A percentile compares a stretch with the other conserved stretches of the same genome.
Conservation (phyloP, 1,140 invertebrate genomes). For the Tetragnatha versicolor region DNA sequence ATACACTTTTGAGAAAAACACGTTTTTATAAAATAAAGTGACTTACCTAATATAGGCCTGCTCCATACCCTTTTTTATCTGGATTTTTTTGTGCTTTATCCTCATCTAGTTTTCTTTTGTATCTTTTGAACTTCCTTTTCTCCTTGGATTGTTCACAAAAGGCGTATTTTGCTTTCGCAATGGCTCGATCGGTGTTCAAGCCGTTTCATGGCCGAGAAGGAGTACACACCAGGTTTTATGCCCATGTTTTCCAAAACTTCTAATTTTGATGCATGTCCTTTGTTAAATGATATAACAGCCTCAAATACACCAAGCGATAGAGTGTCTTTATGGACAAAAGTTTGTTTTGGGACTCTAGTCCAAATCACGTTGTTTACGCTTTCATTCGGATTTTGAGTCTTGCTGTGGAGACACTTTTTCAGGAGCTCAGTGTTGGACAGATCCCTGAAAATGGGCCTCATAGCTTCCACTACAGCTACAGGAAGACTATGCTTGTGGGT, state of each 20-base stretch:
- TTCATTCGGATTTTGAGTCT: slow-evolving; percentile 34
- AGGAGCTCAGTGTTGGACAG: background rate
- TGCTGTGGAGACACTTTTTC: slow-evolving; percentile 11
- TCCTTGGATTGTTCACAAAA: background rate
- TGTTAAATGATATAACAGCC: background rate
- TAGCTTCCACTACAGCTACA: slow-evolving; percentile 4
- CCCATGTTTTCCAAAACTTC: background rate
- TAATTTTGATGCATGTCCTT: background rate
- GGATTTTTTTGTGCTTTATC: background rate
- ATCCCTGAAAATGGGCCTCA: background rate
- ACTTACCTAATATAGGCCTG: background rate
- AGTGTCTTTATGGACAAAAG: slow-evolving; percentile 1
- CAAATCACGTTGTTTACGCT: slow-evolving; percentile 21
- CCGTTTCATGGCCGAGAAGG: background rate
- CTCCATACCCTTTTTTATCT: background rate
- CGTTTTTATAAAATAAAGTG: background rate
- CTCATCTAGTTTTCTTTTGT: background rate
- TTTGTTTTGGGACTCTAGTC: slow-evolving; percentile 2
- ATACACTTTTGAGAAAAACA: background rate
- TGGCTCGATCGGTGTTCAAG: background rate
- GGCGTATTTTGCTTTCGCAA: background rate
- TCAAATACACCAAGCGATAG: background rate
- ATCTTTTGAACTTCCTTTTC: background rate
- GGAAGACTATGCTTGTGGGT: slow-evolving; percentile 2
- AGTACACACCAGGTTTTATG: background rate